These are phyloP conservation scores for Anastatus disparis DNA, from an alignment of 1,140 invertebrate genomes.

Conservation along the genomic window DNA sequence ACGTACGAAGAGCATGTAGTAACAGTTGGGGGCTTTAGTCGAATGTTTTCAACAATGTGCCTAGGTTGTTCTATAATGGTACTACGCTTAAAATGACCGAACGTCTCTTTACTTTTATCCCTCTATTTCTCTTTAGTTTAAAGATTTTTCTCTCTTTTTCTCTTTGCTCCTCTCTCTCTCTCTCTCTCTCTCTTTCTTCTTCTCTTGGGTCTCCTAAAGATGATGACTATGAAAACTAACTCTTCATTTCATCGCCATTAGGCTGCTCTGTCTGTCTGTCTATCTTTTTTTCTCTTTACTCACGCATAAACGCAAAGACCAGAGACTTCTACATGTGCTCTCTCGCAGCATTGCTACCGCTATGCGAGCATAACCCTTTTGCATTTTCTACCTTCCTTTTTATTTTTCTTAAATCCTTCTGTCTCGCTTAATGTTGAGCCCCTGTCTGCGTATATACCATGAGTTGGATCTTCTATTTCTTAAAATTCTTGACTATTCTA, in stretches of 20 bases:
- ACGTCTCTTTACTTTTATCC: neutral
- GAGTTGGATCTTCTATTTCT: constrained; percentile 16
- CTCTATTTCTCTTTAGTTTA: no score
- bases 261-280: neutral
- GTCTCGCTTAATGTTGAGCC: neutral
- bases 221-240: constrained; percentile 17
- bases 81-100: constrained; percentile 55
- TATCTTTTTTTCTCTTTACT: neutral
- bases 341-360: no score
- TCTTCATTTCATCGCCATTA: constrained; percentile 37
- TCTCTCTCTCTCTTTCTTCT: constrained; percentile 15
- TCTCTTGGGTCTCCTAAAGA: constrained; percentile 22
- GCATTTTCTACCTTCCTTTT: no score
- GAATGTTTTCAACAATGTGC: constrained; percentile 57
- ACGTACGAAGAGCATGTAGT: no score
- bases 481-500: constrained; percentile 23
- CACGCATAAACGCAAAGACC: no score
- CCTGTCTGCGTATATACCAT: neutral
- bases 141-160: constrained; percentile 18
- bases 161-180: constrained; percentile 10
- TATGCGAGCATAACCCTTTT: no score
- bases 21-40: constrained; percentile 27
- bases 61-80: constrained; percentile 59
- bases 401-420: neutral
- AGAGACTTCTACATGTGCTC: no score